A percentile compares a stretch with the other conserved stretches of the same genome.
These are phyloP conservation scores for Sitophilus oryzae DNA, from an alignment of 1,140 invertebrate species.

Conservation along the genomic window DNA sequence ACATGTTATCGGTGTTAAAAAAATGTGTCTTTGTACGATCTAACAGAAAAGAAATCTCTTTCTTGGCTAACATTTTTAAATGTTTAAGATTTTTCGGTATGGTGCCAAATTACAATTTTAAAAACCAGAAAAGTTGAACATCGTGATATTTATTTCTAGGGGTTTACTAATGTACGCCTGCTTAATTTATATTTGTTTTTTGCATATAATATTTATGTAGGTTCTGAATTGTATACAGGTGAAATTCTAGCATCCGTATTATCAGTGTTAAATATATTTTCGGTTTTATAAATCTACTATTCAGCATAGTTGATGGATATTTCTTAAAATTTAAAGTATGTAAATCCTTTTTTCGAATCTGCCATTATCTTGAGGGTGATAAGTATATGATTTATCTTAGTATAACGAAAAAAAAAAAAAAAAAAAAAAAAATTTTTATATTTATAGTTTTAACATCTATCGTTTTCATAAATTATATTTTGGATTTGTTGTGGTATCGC, in stretches of 20 bases:
- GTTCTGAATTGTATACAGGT: too few species aligned
- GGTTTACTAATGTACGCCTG: neutral
- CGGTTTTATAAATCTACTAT: neutral
- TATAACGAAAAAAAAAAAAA: neutral
- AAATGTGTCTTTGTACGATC: too few species aligned
- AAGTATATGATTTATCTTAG: neutral
- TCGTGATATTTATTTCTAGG: neutral
- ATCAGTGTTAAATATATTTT: neutral
- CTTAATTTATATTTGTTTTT: too few species aligned
- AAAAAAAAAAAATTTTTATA: neutral
- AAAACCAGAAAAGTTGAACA: neutral
- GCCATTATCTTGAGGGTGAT: neutral
- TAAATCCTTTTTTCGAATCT: too few species aligned
- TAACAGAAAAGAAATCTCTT: too few species aligned
- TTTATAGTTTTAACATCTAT: neutral
- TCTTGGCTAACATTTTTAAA: too few species aligned
- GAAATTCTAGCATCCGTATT: neutral
- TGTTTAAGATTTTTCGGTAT: neutral
- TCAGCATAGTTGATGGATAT: neutral
- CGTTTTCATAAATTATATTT: neutral
- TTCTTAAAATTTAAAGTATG: too few species aligned
- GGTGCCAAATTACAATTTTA: neutral
- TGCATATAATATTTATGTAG: too few species aligned
- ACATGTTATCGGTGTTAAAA: too few species aligned
- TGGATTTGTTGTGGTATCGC: too few species aligned